Conservation (phyloP, 2,113 vertebrate genomes). For the Centropus unirufus region DNA sequence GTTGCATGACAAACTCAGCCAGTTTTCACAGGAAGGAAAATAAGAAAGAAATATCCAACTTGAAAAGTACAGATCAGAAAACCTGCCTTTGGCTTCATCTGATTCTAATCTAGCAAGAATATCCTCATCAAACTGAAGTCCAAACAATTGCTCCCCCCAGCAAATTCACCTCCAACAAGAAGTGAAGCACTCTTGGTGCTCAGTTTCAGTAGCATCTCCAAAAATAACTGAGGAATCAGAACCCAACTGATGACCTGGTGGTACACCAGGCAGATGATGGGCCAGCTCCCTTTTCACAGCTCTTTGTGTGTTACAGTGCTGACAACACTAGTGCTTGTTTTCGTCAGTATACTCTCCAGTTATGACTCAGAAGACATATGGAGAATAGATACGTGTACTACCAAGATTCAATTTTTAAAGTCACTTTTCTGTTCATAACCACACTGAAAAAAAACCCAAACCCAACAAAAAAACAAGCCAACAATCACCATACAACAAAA, state of each 20-base stretch:
- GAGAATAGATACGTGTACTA: conserved; percentile 18
- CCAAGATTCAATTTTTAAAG: conserved; percentile 50
- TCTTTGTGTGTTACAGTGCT: conserved; percentile 5
- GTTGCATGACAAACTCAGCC: background rate
- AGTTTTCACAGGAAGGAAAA: background rate
- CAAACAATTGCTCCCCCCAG: background rate
- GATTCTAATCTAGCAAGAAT: background rate
- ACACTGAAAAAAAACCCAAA: background rate
- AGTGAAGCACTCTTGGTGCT: background rate
- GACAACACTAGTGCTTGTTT: conserved; percentile 38
- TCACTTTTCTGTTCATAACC: conserved; percentile 51
- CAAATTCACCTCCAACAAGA: background rate
- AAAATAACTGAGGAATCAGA: conserved; percentile 40
- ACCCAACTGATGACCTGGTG: conserved; percentile 10
- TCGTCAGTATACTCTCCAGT: conserved; percentile 34
- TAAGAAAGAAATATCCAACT: background rate
- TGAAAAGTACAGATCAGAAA: background rate
- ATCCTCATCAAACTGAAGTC: background rate
- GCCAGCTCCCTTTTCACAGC: background rate
- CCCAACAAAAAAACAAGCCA: background rate
- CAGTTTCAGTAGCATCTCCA: conserved; percentile 16
- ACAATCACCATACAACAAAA: background rate
- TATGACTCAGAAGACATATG: conserved; percentile 69
- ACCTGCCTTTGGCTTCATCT: background rate
- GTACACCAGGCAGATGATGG: conserved; percentile 2